Evolutionary conservation across 2,113 vertebrate genomes (phyloP).

Genomic region (Desmodus rotundus): DNA sequence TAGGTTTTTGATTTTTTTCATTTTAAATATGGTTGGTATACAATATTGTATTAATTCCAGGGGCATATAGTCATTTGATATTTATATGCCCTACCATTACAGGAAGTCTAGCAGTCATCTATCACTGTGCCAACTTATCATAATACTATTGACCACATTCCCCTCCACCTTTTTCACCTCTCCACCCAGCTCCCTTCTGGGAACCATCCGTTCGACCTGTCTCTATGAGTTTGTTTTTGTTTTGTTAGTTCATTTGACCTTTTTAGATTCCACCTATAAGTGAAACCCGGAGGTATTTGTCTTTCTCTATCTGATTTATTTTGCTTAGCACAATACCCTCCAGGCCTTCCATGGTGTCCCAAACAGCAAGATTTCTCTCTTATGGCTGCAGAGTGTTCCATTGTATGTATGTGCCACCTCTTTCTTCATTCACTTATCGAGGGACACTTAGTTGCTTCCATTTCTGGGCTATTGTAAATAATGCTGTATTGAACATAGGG

Average conservation of each 20-base stretch:
- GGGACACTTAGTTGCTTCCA: not conserved
- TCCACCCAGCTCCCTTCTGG: not conserved
- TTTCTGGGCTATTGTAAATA: not conserved
- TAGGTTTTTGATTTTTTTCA: not conserved
- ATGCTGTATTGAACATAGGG: not conserved
- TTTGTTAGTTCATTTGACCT: not conserved
- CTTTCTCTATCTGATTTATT: not conserved
- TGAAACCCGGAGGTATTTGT: not conserved
- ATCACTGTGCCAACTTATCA: not conserved
- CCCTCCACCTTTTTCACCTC: not conserved
- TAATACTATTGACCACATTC: not conserved
- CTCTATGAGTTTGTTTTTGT: not conserved
- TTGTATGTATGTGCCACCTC: not conserved
- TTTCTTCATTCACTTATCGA: not conserved
- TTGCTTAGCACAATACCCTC: not conserved
- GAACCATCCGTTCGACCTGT: not conserved
- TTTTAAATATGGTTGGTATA: not conserved
- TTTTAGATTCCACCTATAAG: not conserved
- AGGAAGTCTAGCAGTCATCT: not conserved
- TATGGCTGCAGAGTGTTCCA: not conserved
- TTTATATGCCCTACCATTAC: not conserved
- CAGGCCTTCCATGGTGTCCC: not conserved
- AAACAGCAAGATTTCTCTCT: not conserved
- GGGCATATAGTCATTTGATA: not conserved
- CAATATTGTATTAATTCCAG: not conserved